Percentiles rank a stretch among this genome's conserved stretches.
Evolutionary conservation across 1,140 invertebrate species (phyloP).

Genomic region (Zaprionus lachaisei): DNA sequence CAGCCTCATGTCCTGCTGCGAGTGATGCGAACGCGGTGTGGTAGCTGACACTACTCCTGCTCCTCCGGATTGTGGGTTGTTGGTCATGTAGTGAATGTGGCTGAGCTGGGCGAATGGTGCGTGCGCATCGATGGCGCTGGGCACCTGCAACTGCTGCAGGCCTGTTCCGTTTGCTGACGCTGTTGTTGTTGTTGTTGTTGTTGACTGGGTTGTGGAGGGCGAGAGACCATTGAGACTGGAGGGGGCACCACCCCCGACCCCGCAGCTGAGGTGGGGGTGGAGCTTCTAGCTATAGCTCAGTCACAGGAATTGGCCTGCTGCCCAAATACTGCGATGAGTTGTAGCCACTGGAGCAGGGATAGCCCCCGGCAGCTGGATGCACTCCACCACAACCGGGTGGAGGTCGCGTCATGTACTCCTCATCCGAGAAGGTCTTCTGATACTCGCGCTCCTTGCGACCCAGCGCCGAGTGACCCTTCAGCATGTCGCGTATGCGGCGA

Average conservation of each 20-base stretch:
- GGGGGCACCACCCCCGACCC: constrained; percentile 76
- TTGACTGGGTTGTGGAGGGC: constrained; percentile 29
- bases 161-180: constrained; percentile 12
- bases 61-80: constrained; percentile 46
- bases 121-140: constrained; percentile 64
- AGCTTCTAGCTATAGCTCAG: constrained; percentile 95
- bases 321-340: constrained; percentile 83
- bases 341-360: constrained; percentile 56
- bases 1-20: constrained; percentile 75
- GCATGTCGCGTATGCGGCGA: constrained; percentile 89
- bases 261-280: constrained; percentile 83
- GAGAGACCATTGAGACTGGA: constrained; percentile 43
- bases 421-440: constrained; percentile 93
- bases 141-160: constrained; percentile 78
- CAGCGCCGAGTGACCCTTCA: constrained; percentile 91
- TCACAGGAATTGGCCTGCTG: constrained; percentile 92
- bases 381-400: constrained; percentile 57
- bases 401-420: constrained; percentile 91
- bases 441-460: constrained; percentile 94
- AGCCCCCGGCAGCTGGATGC: constrained; percentile 46
- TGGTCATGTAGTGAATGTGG: constrained; percentile 84
- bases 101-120: constrained; percentile 81
- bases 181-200: constrained; percentile 8
- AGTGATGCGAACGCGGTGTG: constrained; percentile 57
- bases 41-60: constrained; percentile 3